phyloP scores from a whole-genome alignment of 2,888 invertebrate genomes.

The Rugalucina vietnamica region DNA sequence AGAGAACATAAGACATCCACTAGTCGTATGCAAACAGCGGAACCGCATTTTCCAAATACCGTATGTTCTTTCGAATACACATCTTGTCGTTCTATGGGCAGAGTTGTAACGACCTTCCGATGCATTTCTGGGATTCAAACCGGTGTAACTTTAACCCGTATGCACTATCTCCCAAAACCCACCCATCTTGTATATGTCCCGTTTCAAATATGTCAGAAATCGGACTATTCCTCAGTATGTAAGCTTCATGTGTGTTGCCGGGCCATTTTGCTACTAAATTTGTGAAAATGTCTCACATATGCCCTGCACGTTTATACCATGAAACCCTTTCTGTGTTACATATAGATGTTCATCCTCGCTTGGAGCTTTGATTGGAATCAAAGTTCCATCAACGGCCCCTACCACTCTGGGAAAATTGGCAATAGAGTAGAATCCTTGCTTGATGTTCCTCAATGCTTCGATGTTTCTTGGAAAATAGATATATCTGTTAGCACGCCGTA shows the following conservation, averaged over 20 bases:
- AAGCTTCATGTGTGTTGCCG: not conserved
- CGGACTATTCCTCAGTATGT: not conserved
- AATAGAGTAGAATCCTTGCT: not conserved
- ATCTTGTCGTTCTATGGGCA: conserved; percentile 13
- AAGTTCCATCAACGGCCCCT: conserved; percentile 20
- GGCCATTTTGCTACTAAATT: conserved; percentile 27
- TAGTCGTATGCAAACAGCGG: not conserved
- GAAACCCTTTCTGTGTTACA: conserved; percentile 23
- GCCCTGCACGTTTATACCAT: conserved; percentile 25
- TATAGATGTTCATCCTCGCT: conserved; percentile 27
- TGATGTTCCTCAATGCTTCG: not conserved
- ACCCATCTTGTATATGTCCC: not conserved
- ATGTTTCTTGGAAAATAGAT: not conserved
- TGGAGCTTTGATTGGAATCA: conserved; percentile 9
- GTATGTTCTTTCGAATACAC: conserved; percentile 20
- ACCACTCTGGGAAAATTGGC: conserved; percentile 15
- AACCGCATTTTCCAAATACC: conserved; percentile 8
- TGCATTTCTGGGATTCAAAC: not conserved
- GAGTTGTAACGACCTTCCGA: not conserved
- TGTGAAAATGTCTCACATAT: conserved; percentile 3
- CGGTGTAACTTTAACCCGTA: conserved; percentile 6
- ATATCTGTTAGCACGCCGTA: not conserved
- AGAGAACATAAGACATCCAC: not conserved
- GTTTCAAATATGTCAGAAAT: not conserved
- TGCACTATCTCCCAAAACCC: conserved; percentile 29